phyloP scores from a whole-genome alignment of 2,888 invertebrate genomes.

The Hyposoter dolosus region DNA sequence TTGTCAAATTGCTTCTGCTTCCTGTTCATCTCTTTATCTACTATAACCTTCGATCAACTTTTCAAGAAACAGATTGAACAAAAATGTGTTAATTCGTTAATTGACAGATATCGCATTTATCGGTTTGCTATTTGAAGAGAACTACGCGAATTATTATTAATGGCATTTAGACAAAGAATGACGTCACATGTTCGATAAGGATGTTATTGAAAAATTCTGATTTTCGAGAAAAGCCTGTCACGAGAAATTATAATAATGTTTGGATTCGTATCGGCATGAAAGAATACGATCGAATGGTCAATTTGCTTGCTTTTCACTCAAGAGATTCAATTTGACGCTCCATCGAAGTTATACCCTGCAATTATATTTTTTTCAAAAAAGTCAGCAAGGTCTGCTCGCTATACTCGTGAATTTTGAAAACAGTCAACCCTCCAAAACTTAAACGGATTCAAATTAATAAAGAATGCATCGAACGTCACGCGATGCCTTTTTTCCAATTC shows the following conservation, averaged over 20 bases:
- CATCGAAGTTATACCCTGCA: no score
- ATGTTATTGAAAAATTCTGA: not conserved
- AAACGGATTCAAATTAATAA: not conserved
- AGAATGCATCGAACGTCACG: no score
- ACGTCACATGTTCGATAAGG: not conserved
- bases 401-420: not conserved
- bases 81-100: not conserved
- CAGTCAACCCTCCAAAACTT: not conserved
- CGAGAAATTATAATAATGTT: not conserved
- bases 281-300: not conserved
- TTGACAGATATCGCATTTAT: not conserved
- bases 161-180: not conserved
- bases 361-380: no score
- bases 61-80: slow-evolving; percentile 3
- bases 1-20: not conserved
- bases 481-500: not conserved
- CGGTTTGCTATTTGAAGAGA: not conserved
- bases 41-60: slow-evolving; percentile 2
- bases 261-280: not conserved
- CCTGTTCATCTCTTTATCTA: not conserved
- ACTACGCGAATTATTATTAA: not conserved
- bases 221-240: not conserved
- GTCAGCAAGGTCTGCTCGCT: no score
- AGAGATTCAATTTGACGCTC: no score
- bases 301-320: not conserved